Percentiles rank a stretch among this genome's conserved stretches.
Evolutionary conservation across 2,888 invertebrate genomes (phyloP).

Genomic region (Ormyrus thymus): DNA sequence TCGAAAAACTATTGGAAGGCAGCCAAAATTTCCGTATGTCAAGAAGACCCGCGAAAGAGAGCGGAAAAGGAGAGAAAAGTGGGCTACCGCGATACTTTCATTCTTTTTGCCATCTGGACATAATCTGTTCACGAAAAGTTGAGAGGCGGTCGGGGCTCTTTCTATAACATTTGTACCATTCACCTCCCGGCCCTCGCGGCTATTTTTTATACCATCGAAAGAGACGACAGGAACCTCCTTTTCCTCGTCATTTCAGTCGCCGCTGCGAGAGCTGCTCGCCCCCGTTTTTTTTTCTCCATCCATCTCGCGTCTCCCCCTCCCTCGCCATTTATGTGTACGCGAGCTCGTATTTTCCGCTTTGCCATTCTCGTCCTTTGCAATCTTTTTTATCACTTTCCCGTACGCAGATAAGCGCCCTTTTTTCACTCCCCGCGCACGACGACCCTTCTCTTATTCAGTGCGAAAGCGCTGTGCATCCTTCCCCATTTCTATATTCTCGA

Average conservation of each 20-base stretch:
- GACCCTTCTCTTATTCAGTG: constrained; percentile 31
- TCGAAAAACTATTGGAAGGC: not conserved
- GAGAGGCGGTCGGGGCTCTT: not conserved
- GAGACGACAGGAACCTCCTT: constrained; percentile 14
- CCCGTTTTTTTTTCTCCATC: not conserved
- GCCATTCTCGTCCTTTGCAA: constrained; percentile 29
- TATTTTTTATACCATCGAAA: constrained; percentile 1
- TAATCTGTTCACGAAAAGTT: constrained; percentile 5
- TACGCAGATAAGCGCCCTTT: not conserved
- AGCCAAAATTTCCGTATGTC: constrained; percentile 6
- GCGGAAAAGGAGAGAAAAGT: not conserved
- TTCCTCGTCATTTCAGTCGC: constrained; percentile 20
- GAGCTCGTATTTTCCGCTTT: constrained; percentile 24
- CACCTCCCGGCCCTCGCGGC: not conserved
- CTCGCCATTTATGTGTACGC: not conserved
- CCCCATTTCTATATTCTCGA: not conserved
- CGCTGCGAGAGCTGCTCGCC: not conserved
- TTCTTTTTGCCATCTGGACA: not conserved
- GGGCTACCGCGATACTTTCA: not conserved
- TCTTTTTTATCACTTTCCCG: constrained; percentile 39
- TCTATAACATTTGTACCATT: too few species aligned
- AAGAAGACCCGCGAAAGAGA: not conserved
- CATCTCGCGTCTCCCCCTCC: not conserved
- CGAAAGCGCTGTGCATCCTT: not conserved
- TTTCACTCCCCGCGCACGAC: not conserved